Evolutionary conservation across 2,888 invertebrate species (phyloP).

Genomic region (Pristionchus entomophagus): DNA sequence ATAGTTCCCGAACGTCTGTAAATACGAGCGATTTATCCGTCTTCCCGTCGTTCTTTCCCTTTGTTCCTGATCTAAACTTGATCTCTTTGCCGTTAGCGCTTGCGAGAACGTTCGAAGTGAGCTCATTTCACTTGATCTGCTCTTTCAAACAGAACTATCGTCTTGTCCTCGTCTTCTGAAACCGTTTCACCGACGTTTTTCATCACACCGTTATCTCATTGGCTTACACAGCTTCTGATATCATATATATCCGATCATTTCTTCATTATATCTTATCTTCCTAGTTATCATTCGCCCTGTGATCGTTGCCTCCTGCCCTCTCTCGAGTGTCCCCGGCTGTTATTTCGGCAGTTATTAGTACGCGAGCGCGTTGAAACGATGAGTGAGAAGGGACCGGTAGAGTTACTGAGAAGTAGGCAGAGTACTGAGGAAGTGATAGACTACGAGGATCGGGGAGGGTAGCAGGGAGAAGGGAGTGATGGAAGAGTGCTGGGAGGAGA

Average conservation of each 20-base stretch:
- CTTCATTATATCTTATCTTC: background rate
- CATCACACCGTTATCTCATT: background rate
- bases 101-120: background rate
- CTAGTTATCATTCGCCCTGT: background rate
- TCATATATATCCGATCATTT: background rate
- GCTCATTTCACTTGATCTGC: background rate
- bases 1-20: too few species aligned
- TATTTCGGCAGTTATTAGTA: background rate
- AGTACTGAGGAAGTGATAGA: background rate
- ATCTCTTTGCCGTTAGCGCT: constrained; percentile 19
- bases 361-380: background rate
- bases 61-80: background rate
- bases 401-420: constrained; percentile 6
- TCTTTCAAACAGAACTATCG: background rate
- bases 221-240: background rate
- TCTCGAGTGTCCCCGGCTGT: background rate
- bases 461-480: background rate
- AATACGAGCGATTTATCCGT: background rate
- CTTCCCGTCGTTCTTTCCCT: background rate
- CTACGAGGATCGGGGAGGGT: background rate
- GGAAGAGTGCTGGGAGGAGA: constrained; percentile 6
- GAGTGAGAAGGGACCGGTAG: background rate
- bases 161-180: background rate
- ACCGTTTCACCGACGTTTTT: background rate
- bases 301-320: background rate